Evolutionary conservation across 2,888 invertebrate genomes (phyloP), one percentile per base, ranked within the genome.

Genomic region (Drosophila lutescens): DNA sequence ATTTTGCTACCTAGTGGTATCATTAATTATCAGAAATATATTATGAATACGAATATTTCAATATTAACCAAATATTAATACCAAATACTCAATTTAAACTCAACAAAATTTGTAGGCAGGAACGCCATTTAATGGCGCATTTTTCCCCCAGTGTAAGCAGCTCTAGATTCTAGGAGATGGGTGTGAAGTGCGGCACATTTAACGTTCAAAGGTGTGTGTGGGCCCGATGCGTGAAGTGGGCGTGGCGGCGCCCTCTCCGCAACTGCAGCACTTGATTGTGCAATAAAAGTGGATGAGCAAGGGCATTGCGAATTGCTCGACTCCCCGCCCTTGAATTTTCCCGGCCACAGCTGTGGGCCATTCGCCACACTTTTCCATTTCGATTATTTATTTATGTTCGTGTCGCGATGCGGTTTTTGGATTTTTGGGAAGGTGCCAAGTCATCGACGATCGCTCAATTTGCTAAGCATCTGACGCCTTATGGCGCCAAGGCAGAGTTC

Each of bases 291-390:
- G 47, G 46, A 23, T 17, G 30, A 59, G 80, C 71, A 49, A 58
- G 44, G 77, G 88, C 86, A 81, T 79, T 84, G 86, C 86, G 74
- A 86, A 87, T 79, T 72, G 86, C 54, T 73, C 40, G 55, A 66
- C 57, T 30, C 53, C 44, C 50, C 36, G 46, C 43, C 65, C 53
- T 56, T 47, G 17, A 41, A 36, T 17, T 17, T 38, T 23, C 17
- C 20, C 36, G 67, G 62, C 57, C 85, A 72, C 86, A 88, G 88
- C 78, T 88, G 86, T 57, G 80, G n/a, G 69, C 56, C 71, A 89
- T 87, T 87, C 74, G 89, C 30, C 76, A 78, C 76, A 86, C 87
- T 87, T 80, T 86, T 88, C 88, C 67, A 79, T 79, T 88, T 84
- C 75, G 71, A 67, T 67, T 67, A 67, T 77, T 83, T 88, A 85